Base-by-base conservation (phyloP, 2,888 invertebrate species). In the Saturnia pavonia region DNA sequence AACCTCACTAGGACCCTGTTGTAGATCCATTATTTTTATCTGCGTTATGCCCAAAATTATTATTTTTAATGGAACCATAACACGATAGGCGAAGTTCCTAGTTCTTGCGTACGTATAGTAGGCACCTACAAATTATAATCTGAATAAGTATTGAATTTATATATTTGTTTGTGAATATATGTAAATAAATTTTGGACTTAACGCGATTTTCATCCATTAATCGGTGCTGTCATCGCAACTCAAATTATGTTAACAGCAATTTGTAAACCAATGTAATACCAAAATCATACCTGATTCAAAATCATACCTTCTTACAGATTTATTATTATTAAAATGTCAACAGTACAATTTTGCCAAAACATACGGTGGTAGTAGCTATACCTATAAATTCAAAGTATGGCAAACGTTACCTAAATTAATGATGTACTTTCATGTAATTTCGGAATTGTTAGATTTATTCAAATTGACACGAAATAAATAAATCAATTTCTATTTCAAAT, bases 211-310 rank as follows among this genome's bases (percentile, higher is more conserved):
- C 40, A 51, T 40, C 57, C 14, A 27, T 27, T 60, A 16, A 66
- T 66, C 40, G 51, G 69, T 69, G 22, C 34, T 63, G 69, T 69
- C 65, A 65, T 51, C 51, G 40, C 65, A 69, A 69, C 69, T 66
- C 51, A 16, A 68, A 51, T n/a, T 45, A 27, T 68, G 16, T 68
- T 27, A 14, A 14, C 4, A n/a, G n/a, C n/a, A n/a, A n/a, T n/a
- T n/a, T n/a, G n/a, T n/a, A n/a, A n/a, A n/a, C n/a, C n/a, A 54
- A 54, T 54, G 8, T 54, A 54, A 60, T n/a, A n/a, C n/a, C n/a
- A n/a, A n/a, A n/a, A n/a, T n/a, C n/a, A n/a, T n/a, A n/a, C n/a
- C n/a, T n/a, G n/a, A n/a, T n/a, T n/a, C n/a, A n/a, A n/a, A n/a
- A n/a, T n/a, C n/a, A 34, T 19, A 54, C n/a, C 22, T 54, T 22